Base-by-base conservation (phyloP, 2,797 vertebrate species). In the Synaphobranchus kaupii region DNA sequence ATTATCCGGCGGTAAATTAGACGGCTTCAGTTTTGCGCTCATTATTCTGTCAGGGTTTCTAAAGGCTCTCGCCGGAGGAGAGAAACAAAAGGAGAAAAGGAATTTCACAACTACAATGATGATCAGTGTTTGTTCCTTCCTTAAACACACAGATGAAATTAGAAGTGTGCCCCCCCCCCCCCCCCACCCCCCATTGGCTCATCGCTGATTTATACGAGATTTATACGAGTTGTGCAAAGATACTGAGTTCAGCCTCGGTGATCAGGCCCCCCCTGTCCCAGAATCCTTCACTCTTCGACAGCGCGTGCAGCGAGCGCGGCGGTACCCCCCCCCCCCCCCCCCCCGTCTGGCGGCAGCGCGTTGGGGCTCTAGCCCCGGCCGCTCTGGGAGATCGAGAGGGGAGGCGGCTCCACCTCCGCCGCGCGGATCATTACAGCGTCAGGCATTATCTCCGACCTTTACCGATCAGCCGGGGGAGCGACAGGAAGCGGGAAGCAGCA, bases 381-480 rank as follows among this genome's bases (percentile, higher is more conserved):
- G 44, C 44, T 34, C 68, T 4, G 28, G 39, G 86, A 73, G 86
- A 73, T 2, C 52, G 71, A 78, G 28, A 15, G 25, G 25, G 12
- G 8, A 39, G 9, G 54, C 66, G 48, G 68, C 39, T 31, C 50
- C 34, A 15, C 83, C 15, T 25, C 28, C 20, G 3, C 34, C 15
- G 28, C 85, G 63, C 82, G 85, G 76, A 83, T 88, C 86, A 80
- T 89, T 85, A 87, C 86, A 84, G 66, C 82, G 83, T 83, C 87
- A 60, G 88, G 31, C 86, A 87, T 87, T 89, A 88, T 81, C 12
- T n/a, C 44, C 90, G 90, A 93, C 90, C 90, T 92, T 91, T 84
- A 83, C 12, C 85, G 83, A 84, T 87, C 84, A 83, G 25, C 86
- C 9, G 73, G 80, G 89, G 88, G 71, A 73, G 50, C 76, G 82